Conservation (phyloP, 2,113 vertebrate species). For the Chloebia gouldiae region DNA sequence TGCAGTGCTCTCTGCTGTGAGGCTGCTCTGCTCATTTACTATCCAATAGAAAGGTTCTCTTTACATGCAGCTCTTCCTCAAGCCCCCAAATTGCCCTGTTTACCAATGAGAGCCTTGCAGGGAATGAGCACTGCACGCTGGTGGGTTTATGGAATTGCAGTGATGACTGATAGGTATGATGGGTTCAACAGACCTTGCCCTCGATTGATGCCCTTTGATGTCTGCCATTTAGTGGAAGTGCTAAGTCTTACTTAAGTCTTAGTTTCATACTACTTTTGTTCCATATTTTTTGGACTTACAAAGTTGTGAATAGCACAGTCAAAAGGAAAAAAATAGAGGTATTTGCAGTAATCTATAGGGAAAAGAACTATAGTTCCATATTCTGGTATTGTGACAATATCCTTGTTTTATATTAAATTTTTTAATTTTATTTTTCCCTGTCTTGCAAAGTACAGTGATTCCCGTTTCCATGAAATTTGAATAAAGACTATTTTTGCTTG, state of each 20-base stretch:
- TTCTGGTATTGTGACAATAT: conserved; percentile 83
- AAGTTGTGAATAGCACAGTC: conserved; percentile 79
- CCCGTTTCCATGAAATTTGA: conserved; percentile 83
- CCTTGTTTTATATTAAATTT: conserved; percentile 82
- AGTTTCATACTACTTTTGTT: conserved; percentile 75
- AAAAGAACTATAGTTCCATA: conserved; percentile 74
- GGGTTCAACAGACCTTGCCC: conserved; percentile 66
- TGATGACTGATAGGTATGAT: conserved; percentile 66
- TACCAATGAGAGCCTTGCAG: conserved; percentile 50
- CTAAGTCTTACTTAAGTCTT: conserved; percentile 78
- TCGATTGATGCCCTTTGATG: conserved; percentile 71
- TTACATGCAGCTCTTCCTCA: neutral
- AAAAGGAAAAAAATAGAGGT: conserved; percentile 36
- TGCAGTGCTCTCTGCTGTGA: conserved; percentile 13
- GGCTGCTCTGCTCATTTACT: conserved; percentile 46
- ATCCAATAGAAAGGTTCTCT: neutral
- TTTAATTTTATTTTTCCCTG: conserved; percentile 77
- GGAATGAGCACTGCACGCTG: neutral
- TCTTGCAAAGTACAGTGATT: conserved; percentile 81
- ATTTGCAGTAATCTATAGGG: conserved; percentile 75
- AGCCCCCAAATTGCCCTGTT: conserved; percentile 25
- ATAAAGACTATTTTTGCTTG: conserved; percentile 88
- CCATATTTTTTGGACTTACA: conserved; percentile 73
- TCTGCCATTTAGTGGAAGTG: conserved; percentile 80
- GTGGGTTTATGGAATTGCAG: conserved; percentile 50